Evolutionary conservation across 2,113 vertebrate genomes (phyloP).

Genomic region (Onychorhynchus coronatus): DNA sequence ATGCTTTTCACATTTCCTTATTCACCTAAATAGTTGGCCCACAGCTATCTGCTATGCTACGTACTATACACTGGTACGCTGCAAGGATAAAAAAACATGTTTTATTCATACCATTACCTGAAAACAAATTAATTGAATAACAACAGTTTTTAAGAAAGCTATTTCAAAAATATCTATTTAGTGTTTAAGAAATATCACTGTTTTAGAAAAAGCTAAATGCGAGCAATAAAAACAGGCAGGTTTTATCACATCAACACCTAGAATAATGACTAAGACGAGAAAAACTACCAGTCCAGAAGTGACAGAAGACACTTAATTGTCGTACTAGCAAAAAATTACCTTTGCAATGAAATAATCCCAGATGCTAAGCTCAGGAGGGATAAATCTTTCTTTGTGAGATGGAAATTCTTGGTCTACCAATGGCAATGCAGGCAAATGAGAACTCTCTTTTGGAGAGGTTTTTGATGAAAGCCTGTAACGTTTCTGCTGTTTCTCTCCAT

Average conservation of each 20-base stretch:
- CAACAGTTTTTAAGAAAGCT: background rate
- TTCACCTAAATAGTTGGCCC: background rate
- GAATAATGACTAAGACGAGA: background rate
- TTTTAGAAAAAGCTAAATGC: background rate
- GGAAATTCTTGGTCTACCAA: slow-evolving; percentile 75
- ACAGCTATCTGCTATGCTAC: too few species aligned
- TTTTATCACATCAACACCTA: background rate
- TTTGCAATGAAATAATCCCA: slow-evolving; percentile 99
- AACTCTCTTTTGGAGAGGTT: slow-evolving; percentile 76
- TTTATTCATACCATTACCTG: background rate
- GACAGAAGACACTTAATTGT: background rate
- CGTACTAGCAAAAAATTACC: slow-evolving; percentile 69
- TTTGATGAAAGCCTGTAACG: slow-evolving; percentile 78
- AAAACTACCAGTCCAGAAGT: background rate
- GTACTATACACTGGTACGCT: background rate
- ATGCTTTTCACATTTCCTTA: background rate
- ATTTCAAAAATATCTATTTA: background rate
- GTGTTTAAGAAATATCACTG: background rate
- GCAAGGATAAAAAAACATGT: background rate
- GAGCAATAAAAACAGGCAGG: background rate
- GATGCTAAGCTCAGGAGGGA: slow-evolving; percentile 95
- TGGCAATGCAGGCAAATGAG: slow-evolving; percentile 60
- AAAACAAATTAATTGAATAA: background rate
- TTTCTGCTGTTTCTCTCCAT: slow-evolving; percentile 79
- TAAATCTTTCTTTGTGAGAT: slow-evolving; percentile 84